Conservation (phyloP, 1,140 invertebrate species). For the Lepidotrigona ventralis region DNA sequence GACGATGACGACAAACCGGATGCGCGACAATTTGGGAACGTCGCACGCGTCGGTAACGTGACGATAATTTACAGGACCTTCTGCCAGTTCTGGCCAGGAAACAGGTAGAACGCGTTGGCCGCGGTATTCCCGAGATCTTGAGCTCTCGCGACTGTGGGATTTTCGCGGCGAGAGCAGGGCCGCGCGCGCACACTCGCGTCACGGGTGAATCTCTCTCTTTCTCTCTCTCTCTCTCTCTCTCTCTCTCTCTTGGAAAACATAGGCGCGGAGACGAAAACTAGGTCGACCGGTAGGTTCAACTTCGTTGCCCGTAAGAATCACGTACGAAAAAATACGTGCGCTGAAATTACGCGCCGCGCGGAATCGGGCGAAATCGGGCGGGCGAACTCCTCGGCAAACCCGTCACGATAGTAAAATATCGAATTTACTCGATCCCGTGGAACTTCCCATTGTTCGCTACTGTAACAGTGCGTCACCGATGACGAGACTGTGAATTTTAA, state of each 20-base stretch:
- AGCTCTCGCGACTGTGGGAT: constrained; percentile 11
- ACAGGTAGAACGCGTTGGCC: neutral
- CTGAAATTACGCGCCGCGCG: constrained; percentile 38
- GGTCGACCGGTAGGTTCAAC: constrained; percentile 33
- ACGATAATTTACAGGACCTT: constrained; percentile 6
- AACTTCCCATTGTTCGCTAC: constrained; percentile 20
- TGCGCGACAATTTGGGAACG: neutral
- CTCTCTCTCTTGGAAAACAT: neutral
- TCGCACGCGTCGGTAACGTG: neutral
- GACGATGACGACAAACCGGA: neutral
- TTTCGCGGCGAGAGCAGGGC: neutral
- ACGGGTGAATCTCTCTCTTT: constrained; percentile 11
- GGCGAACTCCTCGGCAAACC: neutral
- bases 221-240: neutral
- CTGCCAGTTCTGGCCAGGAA: neutral
- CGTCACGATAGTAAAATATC: constrained; percentile 34
- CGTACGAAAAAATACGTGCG: constrained; percentile 46
- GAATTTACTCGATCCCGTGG: constrained; percentile 26
- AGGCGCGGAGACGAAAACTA: constrained; percentile 24
- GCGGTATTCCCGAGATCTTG: constrained; percentile 36
- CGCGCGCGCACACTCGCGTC: neutral
- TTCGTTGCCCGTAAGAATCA: constrained; percentile 40
- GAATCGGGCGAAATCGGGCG: neutral
- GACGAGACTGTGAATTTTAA: neutral
- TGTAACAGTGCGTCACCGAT: neutral